Evolutionary conservation across 2,113 vertebrate genomes (phyloP), one percentile per base, ranked within the genome.

Genomic region (Ptychochromis oligacanthus): DNA sequence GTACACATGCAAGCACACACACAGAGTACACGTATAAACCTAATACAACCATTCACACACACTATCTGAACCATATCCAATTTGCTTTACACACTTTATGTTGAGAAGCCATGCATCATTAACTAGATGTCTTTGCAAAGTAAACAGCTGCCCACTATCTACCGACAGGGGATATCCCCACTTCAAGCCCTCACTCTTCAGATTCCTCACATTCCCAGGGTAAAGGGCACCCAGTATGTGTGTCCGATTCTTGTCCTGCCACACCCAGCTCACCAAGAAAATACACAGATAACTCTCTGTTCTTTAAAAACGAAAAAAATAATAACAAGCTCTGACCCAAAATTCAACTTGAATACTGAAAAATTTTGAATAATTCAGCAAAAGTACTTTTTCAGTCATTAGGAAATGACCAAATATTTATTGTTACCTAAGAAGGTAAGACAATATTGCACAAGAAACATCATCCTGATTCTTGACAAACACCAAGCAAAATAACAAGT

Each of bases 121-220:
- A 24, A 75, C 36, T 74, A 24, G 7, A 75, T 38, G 70, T 70
- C 24, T 3, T 36, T 56, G 28, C 64, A 79, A 18, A 62, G 34
- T 5, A 59, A 86, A 80, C 80, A 89, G 86, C 87, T 89, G 87
- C 70, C 36, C 40, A 70, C 54, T 77, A 77, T 91, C 83, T 81
- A 82, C 83, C 88, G 81, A 85, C 64, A 56, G 78, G 81, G 80
- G 82, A 91, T 79, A 82, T 81, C 92, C 84, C 86, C 83, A 81
- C 59, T 12, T 83, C 80, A 79, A 36, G 61, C 84, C 49, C 64
- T 86, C 65, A 86, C 89, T 92, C 82, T 83, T 84, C 56, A 91
- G 75, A 93, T 94, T 94, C 91, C 86, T 89, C 22, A 83, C 87
- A 92, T 94, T 93, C 93, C 82, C 77, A 57, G 57, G 59, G 80